Conservation (phyloP, 2,797 vertebrate genomes). For the Serranus cabrilla region DNA sequence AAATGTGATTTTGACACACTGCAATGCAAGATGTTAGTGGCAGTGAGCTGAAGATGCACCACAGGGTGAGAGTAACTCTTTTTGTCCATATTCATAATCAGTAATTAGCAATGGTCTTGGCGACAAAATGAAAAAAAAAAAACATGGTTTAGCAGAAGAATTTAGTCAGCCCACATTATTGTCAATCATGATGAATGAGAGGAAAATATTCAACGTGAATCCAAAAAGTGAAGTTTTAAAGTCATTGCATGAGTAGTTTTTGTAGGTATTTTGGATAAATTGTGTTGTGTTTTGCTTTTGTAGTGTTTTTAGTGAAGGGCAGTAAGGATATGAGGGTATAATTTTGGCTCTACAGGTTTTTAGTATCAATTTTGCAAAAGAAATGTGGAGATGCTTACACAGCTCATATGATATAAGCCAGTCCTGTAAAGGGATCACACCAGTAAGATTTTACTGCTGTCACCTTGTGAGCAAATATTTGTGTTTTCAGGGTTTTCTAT, state of each 20-base stretch:
- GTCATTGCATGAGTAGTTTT: not conserved
- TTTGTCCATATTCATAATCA: conserved; percentile 27
- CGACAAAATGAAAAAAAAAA: not conserved
- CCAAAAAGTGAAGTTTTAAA: not conserved
- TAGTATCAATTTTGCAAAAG: not conserved
- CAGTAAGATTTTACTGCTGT: not conserved
- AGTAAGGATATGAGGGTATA: not conserved
- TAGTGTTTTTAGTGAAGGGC: not conserved
- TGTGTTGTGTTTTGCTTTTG: not conserved
- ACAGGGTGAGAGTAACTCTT: conserved; percentile 11
- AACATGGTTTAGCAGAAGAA: not conserved
- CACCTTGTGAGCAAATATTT: conserved; percentile 21
- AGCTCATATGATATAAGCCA: not conserved
- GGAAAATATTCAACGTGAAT: not conserved
- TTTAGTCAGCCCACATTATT: not conserved
- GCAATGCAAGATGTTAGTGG: conserved; percentile 44
- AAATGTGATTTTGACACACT: conserved; percentile 69
- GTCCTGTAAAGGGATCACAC: not conserved
- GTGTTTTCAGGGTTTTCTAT: conserved; percentile 2
- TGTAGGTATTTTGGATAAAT: not conserved
- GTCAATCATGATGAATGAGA: not conserved
- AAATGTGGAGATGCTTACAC: conserved; percentile 6
- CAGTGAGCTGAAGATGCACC: conserved; percentile 11
- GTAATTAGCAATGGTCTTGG: conserved; percentile 7
- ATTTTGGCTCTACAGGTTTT: not conserved